Percentiles rank a stretch among this genome's conserved stretches.
Conservation (phyloP, 2,113 vertebrate genomes). For the Phyllostomus hastatus region DNA sequence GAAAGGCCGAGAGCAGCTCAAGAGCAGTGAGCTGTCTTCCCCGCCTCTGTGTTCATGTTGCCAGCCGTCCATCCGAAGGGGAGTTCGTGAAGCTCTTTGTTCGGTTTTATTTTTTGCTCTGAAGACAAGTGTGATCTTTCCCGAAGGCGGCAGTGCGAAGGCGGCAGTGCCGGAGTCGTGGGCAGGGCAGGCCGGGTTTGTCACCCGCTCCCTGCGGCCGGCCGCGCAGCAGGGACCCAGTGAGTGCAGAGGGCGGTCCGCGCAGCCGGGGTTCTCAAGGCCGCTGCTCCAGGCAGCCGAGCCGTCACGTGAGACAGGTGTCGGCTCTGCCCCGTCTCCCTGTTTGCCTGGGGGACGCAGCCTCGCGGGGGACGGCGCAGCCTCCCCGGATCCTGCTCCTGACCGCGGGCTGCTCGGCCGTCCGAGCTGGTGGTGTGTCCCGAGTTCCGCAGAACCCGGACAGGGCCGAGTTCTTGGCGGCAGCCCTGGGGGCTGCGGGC, state of each 20-base stretch:
- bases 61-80: background rate
- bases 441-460: constrained; percentile 37
- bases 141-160: background rate
- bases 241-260: constrained; percentile 57
- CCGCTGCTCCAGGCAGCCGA: constrained; percentile 62
- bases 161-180: background rate
- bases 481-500: background rate
- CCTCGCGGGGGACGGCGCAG: constrained; percentile 46
- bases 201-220: background rate
- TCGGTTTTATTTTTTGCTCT: constrained; percentile 6
- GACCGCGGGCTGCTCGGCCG: constrained; percentile 26
- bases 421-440: constrained; percentile 54
- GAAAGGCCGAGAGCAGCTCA: background rate
- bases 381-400: constrained; percentile 48
- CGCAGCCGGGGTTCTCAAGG: constrained; percentile 52
- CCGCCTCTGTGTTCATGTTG: background rate
- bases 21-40: background rate
- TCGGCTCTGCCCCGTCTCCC: constrained; percentile 50
- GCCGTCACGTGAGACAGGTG: constrained; percentile 73
- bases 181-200: background rate
- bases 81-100: constrained; percentile 8
- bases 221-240: constrained; percentile 21
- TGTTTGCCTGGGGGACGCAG: constrained; percentile 57
- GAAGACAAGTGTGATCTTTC: background rate
- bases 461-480: background rate